phyloP scores from a whole-genome alignment of 2,113 vertebrate species.

The Callionymus lyra region DNA sequence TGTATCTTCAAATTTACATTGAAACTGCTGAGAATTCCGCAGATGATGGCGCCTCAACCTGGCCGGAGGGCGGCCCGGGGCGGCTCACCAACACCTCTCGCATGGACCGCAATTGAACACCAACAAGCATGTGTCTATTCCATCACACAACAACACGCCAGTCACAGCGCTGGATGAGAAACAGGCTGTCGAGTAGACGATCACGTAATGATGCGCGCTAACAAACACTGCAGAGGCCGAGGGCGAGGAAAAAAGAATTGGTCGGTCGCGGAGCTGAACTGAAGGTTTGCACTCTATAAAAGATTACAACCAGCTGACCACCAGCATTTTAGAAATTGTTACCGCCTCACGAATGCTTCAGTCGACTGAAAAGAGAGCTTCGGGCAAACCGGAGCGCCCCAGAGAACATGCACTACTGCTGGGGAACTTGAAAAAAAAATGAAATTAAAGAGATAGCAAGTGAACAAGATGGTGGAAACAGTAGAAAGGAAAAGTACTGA shows the following conservation, averaged over 20 bases:
- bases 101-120: slow-evolving; percentile 53
- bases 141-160: slow-evolving; percentile 47
- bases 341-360: slow-evolving; percentile 46
- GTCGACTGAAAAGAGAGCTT: slow-evolving; percentile 31
- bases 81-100: slow-evolving; percentile 54
- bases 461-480: too few species aligned
- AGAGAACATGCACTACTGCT: too few species aligned
- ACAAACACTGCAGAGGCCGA: background rate
- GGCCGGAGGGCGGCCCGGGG: slow-evolving; percentile 57
- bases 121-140: slow-evolving; percentile 58
- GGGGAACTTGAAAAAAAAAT: too few species aligned
- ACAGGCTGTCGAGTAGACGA: slow-evolving; percentile 13
- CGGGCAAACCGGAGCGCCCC: slow-evolving; percentile 22
- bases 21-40: slow-evolving; percentile 55
- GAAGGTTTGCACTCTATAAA: slow-evolving; percentile 47
- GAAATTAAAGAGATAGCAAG: too few species aligned
- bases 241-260: slow-evolving; percentile 12
- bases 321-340: slow-evolving; percentile 33
- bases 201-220: background rate
- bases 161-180: slow-evolving; percentile 26
- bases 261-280: slow-evolving; percentile 17
- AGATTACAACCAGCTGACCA: slow-evolving; percentile 30
- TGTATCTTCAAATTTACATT: slow-evolving; percentile 43
- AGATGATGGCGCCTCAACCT: slow-evolving; percentile 31
- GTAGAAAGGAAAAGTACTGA: too few species aligned